Evolutionary conservation across 2,113 vertebrate species (phyloP), one percentile per base, ranked within the genome.

Genomic region (Mirza zaza): DNA sequence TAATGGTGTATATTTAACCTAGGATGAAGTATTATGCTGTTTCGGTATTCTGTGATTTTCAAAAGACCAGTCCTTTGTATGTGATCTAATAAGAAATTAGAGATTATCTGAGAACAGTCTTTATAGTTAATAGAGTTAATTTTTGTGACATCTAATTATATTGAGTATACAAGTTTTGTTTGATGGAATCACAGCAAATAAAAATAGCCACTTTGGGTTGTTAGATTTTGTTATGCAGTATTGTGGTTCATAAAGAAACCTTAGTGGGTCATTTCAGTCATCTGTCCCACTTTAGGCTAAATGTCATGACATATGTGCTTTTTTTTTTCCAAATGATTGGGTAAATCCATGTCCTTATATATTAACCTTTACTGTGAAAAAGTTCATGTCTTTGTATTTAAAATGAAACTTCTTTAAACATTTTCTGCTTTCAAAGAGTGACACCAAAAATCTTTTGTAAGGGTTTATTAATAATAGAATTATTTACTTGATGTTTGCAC

Each of bases 401-500:
- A 96, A 81, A 63, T 57, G n/a, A 71, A 87, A 81, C 36, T 27
- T 42, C 39, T 65, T 61, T 48, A 10, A 92, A 50, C 50, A 61
- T 75, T 94, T 90, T 75, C 63, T 86, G 14, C 79, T 90, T 90
- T 90, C 14, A 59, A 61, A 82, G 57, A 71, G 9, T 77, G 36
- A 32, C 23, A 20, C 27, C 48, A 59, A 87, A n/a, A 14, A 29
- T 59, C 50, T 86, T 67, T 67, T 61, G 34, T 90, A 83, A 77
- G 12, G 6, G 18, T 83, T 95, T 92, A 92, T 12, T 17, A 93
- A 6, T 87, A 71, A 77, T 59, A 90, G 82, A 27, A 61, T 87
- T 76, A 94, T 91, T 91, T 79, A 87, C 52, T 89, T 90, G n/a
- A 63, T 93, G 21, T 84, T 84, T 93, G 39, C 59, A 89, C 81